Evolutionary conservation across 2,888 invertebrate genomes (phyloP).

Genomic region (Parasteatoda lunata): DNA sequence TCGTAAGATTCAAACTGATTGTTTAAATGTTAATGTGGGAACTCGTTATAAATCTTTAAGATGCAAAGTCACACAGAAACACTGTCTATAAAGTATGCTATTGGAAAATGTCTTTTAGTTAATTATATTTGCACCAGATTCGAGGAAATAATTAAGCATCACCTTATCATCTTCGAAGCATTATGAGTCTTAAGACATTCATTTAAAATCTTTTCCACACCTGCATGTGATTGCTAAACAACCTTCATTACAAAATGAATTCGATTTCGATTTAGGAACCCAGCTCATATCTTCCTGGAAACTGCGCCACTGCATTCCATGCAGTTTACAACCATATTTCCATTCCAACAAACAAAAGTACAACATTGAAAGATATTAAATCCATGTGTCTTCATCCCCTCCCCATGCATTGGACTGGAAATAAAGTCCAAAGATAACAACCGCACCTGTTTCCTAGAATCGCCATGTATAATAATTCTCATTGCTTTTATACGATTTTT

Average conservation of each 20-base stretch:
- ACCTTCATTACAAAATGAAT: neutral
- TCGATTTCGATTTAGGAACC: neutral
- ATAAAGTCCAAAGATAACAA: conserved; percentile 41
- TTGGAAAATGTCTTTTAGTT: too few relatives aligned
- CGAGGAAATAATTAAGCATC: too few relatives aligned
- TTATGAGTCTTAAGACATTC: too few relatives aligned
- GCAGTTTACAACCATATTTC: neutral
- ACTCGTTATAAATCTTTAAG: too few relatives aligned
- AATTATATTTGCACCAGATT: too few relatives aligned
- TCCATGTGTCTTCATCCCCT: neutral
- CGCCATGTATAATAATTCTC: conserved; percentile 17
- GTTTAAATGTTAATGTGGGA: too few relatives aligned
- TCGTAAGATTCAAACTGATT: too few relatives aligned
- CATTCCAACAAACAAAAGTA: neutral
- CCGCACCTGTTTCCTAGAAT: conserved; percentile 26
- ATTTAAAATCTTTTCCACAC: neutral
- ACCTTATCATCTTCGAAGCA: too few relatives aligned
- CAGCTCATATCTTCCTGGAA: neutral
- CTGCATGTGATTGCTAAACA: neutral
- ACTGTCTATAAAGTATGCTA: too few relatives aligned
- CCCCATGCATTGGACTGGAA: conserved; percentile 21
- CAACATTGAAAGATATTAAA: conserved; percentile 3
- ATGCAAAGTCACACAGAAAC: too few relatives aligned
- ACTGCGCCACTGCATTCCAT: neutral
- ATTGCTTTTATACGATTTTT: conserved; percentile 43